Percentiles rank a stretch among this genome's conserved stretches.
Evolutionary conservation across 2,888 invertebrate genomes (phyloP).

Genomic region (Rhogogaster chlorosoma): DNA sequence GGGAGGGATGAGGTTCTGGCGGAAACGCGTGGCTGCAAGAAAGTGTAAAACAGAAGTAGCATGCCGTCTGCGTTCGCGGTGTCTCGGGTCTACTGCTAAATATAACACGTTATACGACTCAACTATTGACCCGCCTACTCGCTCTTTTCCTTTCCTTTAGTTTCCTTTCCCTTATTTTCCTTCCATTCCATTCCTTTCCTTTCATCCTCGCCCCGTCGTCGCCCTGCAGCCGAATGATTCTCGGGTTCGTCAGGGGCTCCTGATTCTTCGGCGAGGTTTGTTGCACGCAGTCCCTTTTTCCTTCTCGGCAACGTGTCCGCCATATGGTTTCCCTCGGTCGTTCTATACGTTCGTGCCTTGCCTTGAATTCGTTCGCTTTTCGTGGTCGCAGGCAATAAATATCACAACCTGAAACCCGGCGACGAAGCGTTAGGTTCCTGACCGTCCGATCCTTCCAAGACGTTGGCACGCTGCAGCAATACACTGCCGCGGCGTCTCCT

Average conservation of each 20-base stretch:
- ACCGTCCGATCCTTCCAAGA: conserved; percentile 30
- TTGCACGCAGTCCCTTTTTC: neutral
- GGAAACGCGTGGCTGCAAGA: conserved; percentile 49
- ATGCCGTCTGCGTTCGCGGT: conserved; percentile 33
- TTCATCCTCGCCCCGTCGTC: conserved; percentile 1
- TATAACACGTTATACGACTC: conserved; percentile 49
- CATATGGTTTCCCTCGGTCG: conserved; percentile 67
- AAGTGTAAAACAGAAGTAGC: conserved; percentile 45
- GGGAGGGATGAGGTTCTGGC: conserved; percentile 44
- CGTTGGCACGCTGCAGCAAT: neutral
- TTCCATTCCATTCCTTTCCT: neutral
- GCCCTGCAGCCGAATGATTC: neutral
- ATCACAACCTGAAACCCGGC: conserved; percentile 64
- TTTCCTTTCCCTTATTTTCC: neutral
- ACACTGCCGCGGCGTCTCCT: neutral
- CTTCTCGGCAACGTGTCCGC: conserved; percentile 57
- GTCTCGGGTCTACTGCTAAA: conserved; percentile 34
- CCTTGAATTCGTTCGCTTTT: neutral
- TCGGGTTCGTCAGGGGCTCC: neutral
- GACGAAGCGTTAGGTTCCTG: conserved; percentile 58
- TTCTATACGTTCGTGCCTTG: conserved; percentile 50
- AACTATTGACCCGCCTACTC: conserved; percentile 38
- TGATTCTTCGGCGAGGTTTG: neutral
- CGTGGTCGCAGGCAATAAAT: conserved; percentile 62
- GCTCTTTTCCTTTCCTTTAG: neutral